Evolutionary conservation across 2,113 vertebrate species (phyloP).

Genomic region (Todiramphus chloris): DNA sequence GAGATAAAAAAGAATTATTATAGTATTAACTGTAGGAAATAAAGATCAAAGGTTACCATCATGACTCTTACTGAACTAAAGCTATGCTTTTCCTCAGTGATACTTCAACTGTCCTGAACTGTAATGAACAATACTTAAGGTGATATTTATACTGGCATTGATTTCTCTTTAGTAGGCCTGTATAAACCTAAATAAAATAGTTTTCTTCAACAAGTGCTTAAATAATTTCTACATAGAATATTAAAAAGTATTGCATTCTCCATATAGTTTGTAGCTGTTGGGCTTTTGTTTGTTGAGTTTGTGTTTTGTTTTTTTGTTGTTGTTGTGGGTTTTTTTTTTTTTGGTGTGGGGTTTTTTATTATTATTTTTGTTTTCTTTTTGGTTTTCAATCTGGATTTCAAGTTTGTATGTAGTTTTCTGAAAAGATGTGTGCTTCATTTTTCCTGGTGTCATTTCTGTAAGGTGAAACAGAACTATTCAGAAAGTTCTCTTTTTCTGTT

Average conservation of each 20-base stretch:
- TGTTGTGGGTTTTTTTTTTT: not conserved
- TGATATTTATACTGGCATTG: not conserved
- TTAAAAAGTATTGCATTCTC: not conserved
- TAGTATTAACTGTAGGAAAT: conserved; percentile 58
- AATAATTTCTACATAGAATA: not conserved
- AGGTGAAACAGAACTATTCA: not conserved
- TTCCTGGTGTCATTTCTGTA: not conserved
- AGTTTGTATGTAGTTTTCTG: not conserved
- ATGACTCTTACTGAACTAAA: conserved; percentile 45
- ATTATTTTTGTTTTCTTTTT: not conserved
- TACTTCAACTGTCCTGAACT: conserved; percentile 29
- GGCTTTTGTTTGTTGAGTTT: too few species aligned
- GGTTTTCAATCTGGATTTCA: not conserved
- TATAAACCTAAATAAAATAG: conserved; percentile 2
- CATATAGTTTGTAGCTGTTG: not conserved
- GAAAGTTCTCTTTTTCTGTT: not conserved
- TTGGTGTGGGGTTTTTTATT: not conserved
- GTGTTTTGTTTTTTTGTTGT: not conserved
- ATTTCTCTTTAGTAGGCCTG: not conserved
- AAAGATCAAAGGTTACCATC: conserved; percentile 60
- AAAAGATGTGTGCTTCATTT: not conserved
- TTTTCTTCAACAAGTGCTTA: not conserved
- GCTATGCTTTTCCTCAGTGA: conserved; percentile 34
- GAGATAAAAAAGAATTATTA: conserved; percentile 66
- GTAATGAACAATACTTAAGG: conserved; percentile 11